These are phyloP conservation scores for Lanistes nyassanus DNA, from an alignment of 1,140 invertebrate species.

Conservation along the genomic window DNA sequence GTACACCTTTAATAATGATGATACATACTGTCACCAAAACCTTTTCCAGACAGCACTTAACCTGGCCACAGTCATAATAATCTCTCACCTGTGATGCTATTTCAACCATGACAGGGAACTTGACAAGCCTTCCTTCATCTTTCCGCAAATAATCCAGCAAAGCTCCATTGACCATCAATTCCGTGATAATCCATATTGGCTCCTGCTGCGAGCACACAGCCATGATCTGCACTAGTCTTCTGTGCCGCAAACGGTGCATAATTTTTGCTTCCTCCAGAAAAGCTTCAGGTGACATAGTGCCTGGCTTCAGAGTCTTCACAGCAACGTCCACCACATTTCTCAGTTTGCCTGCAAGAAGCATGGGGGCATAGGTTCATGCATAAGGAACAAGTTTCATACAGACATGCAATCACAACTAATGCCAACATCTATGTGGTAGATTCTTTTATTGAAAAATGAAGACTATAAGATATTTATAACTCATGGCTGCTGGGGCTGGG, in stretches of 20 bases:
- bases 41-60: not conserved
- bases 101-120: constrained; percentile 89
- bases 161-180: constrained; percentile 98
- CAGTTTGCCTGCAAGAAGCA: constrained; percentile 76
- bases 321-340: constrained; percentile 93
- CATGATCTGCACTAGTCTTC: constrained; percentile 87
- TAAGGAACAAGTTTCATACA: not conserved
- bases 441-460: no score
- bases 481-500: no score
- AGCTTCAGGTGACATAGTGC: constrained; percentile 97
- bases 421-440: no score
- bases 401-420: not conserved
- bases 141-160: constrained; percentile 78
- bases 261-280: constrained; percentile 99
- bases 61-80: no score
- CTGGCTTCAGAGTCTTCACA: constrained; percentile 93
- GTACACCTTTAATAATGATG: not conserved
- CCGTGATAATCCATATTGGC: constrained; percentile 99
- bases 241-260: constrained; percentile 96
- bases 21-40: not conserved
- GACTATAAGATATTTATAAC: no score
- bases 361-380: not conserved
- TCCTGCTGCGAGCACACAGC: constrained; percentile 98
- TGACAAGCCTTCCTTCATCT: constrained; percentile 75
- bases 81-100: constrained; percentile 88